Evolutionary conservation across 37 sponge, comb jelly and placozoan species (phyloP).

Genomic region (Crambe crambe): DNA sequence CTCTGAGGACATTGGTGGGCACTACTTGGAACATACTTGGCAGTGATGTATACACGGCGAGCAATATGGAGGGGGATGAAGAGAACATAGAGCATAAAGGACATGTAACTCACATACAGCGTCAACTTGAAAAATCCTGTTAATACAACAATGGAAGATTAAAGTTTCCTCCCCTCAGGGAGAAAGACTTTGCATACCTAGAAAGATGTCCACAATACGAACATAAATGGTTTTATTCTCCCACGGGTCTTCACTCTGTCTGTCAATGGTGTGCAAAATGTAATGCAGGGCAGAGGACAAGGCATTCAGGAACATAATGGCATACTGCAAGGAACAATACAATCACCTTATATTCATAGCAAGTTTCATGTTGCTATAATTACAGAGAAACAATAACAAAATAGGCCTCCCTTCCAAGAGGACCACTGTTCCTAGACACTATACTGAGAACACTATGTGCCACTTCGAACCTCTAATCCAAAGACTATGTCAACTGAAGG

Average conservation of each 20-base stretch:
- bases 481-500: conserved; percentile 92
- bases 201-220: conserved; percentile 74
- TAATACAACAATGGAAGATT: not conserved
- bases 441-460: too few species aligned
- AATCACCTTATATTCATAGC: too few species aligned
- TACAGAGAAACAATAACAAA: not conserved
- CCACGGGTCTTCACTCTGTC: conserved; percentile 94
- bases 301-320: conserved; percentile 81
- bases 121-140: conserved; percentile 72
- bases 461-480: conserved; percentile 92
- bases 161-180: not conserved
- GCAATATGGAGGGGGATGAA: conserved; percentile 93
- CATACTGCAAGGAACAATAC: conserved; percentile 67
- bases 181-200: conserved; percentile 38
- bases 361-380: not conserved
- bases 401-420: not conserved
- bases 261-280: conserved; percentile 91
- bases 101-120: conserved; percentile 81
- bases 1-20: too few species aligned
- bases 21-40: too few species aligned
- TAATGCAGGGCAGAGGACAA: conserved; percentile 76
- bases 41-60: conserved; percentile 86
- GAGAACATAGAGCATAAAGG: conserved; percentile 89
- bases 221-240: conserved; percentile 97
- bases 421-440: too few species aligned